These are phyloP conservation scores for Cheilosia vulpina DNA, from an alignment of 2,888 invertebrate genomes.

Conservation along the genomic window DNA sequence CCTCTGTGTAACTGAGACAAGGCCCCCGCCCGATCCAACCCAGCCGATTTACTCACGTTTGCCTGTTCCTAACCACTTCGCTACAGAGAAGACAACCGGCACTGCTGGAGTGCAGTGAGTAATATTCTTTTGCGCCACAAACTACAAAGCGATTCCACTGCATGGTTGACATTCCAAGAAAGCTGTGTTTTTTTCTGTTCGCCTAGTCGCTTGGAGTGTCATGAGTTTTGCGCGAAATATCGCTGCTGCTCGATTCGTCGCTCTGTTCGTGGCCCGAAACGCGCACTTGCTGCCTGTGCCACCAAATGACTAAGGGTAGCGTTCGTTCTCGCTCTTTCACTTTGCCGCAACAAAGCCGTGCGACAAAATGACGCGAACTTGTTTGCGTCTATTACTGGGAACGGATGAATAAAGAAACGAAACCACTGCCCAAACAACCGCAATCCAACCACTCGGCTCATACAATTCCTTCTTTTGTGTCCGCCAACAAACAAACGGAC, in stretches of 20 bases:
- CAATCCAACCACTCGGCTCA: not conserved
- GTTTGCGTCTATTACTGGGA: conserved; percentile 71
- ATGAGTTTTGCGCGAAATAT: conserved; percentile 83
- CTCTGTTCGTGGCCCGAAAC: conserved; percentile 59
- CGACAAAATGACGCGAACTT: conserved; percentile 74
- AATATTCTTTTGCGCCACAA: conserved; percentile 16
- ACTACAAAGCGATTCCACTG: conserved; percentile 19
- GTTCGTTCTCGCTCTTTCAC: conserved; percentile 60
- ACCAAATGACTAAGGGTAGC: conserved; percentile 5
- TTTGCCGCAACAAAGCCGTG: conserved; percentile 50
- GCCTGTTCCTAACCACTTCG: too few relatives aligned
- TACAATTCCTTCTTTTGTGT: not conserved
- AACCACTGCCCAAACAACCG: not conserved
- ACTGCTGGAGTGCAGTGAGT: not conserved
- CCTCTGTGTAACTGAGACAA: too few relatives aligned
- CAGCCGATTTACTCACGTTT: too few relatives aligned
- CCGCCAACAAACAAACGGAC: not conserved
- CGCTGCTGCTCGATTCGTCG: conserved; percentile 75
- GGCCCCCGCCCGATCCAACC: too few relatives aligned
- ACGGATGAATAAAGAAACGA: conserved; percentile 55
- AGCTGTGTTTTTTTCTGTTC: conserved; percentile 77
- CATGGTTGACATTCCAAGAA: conserved; percentile 70
- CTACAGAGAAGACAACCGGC: too few relatives aligned
- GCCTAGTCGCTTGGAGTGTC: conserved; percentile 83
- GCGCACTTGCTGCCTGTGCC: conserved; percentile 68